Percentiles rank a stretch among this genome's conserved stretches.
phyloP scores from a whole-genome alignment of 2,797 vertebrate species.

The Varecia variegata region DNA sequence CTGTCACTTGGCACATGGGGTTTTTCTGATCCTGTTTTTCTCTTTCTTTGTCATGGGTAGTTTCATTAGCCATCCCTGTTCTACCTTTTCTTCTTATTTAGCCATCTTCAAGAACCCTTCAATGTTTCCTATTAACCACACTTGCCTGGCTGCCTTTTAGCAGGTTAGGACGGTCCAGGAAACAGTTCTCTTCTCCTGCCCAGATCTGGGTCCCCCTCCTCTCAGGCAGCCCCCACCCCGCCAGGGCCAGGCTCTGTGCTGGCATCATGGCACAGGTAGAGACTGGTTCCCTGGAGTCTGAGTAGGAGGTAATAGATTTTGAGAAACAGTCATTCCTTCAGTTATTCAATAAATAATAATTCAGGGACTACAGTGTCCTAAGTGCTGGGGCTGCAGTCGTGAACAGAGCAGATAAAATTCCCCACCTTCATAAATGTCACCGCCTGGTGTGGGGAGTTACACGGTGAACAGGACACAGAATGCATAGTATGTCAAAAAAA shows the following conservation, averaged over 20 bases:
- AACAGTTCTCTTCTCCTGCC: not conserved
- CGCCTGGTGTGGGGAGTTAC: not conserved
- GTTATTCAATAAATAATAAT: accelerated
- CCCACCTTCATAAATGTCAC: not conserved
- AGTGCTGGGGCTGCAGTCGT: not conserved
- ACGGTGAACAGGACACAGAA: not conserved
- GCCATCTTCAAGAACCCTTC: not conserved
- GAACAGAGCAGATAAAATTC: not conserved
- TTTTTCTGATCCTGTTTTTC: not conserved
- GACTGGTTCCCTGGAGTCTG: not conserved
- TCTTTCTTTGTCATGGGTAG: not conserved
- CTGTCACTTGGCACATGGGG: accelerated
- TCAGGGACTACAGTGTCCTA: not conserved
- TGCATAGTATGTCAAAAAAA: not conserved
- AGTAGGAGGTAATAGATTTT: not conserved
- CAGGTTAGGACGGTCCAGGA: too few relatives aligned
- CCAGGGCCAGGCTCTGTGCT: not conserved
- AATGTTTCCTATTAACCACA: not conserved
- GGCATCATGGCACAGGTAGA: accelerated
- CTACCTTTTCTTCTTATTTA: not conserved
- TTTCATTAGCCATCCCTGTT: not conserved
- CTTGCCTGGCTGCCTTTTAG: not conserved
- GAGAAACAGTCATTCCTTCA: not conserved
- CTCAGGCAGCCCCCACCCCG: not conserved
- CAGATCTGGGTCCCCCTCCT: accelerated